Evolutionary conservation across 2,797 vertebrate species (phyloP).

Genomic region (Melanotaenia nigrans): DNA sequence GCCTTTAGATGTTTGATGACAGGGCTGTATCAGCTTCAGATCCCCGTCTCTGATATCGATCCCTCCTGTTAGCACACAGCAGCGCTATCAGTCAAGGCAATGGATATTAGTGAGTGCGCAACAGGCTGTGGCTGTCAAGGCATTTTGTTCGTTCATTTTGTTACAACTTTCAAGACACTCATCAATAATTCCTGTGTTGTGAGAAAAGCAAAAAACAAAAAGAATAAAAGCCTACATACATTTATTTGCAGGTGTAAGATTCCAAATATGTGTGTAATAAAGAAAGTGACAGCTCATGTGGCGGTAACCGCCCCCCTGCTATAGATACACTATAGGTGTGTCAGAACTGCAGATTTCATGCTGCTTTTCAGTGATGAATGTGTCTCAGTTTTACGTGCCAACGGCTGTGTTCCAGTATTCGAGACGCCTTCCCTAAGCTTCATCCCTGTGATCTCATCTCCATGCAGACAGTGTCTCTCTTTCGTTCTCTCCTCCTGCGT

Average conservation of each 20-base stretch:
- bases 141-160: constrained; percentile 53
- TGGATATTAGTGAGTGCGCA: constrained; percentile 60
- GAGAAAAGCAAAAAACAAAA: neutral
- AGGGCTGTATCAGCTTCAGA: constrained; percentile 56
- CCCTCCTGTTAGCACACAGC: constrained; percentile 60
- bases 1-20: constrained; percentile 47
- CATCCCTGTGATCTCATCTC: constrained; percentile 68
- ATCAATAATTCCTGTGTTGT: constrained; percentile 17
- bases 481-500: constrained; percentile 55
- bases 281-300: constrained; percentile 5
- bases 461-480: constrained; percentile 71
- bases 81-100: constrained; percentile 60
- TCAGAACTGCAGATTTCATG: constrained; percentile 32
- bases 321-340: constrained; percentile 19
- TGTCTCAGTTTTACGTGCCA: constrained; percentile 45
- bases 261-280: constrained; percentile 9
- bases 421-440: constrained; percentile 47
- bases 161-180: constrained; percentile 15
- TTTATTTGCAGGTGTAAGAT: neutral
- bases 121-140: constrained; percentile 42
- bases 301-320: constrained; percentile 11
- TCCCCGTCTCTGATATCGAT: constrained; percentile 73
- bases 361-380: constrained; percentile 30
- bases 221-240: neutral
- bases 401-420: constrained; percentile 29